These are phyloP conservation scores for Columba guinea DNA, from an alignment of 2,797 vertebrate species.

Conservation along the genomic window DNA sequence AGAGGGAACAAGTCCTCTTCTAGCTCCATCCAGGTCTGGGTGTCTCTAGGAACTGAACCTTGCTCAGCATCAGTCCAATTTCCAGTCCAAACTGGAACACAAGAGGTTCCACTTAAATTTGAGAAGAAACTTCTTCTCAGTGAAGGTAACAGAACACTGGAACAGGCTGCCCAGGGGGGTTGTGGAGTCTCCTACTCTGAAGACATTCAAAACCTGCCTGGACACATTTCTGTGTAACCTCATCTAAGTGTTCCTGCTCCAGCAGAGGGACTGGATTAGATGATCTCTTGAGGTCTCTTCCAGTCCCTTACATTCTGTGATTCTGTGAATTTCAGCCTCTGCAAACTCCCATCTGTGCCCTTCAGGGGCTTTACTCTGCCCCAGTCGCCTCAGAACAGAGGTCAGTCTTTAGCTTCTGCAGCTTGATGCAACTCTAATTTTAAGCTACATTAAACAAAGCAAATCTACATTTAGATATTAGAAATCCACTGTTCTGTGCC, in stretches of 20 bases:
- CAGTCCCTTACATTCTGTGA: too few species aligned
- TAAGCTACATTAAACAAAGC: background rate
- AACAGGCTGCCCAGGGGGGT: too few species aligned
- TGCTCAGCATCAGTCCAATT: background rate
- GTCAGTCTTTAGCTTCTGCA: background rate
- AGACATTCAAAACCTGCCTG: too few species aligned
- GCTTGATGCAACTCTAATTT: background rate
- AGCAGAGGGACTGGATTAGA: too few species aligned
- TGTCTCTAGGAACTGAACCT: background rate
- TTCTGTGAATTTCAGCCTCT: background rate
- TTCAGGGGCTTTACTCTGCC: background rate
- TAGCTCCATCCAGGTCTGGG: background rate
- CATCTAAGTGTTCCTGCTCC: too few species aligned
- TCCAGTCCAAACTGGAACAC: too few species aligned
- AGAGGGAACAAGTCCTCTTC: background rate
- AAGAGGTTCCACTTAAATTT: too few species aligned
- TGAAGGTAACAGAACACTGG: too few species aligned
- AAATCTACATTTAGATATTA: background rate
- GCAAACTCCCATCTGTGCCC: background rate
- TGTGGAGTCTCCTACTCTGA: too few species aligned
- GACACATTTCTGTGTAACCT: too few species aligned
- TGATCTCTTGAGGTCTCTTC: too few species aligned
- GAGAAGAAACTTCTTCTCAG: too few species aligned
- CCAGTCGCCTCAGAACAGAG: background rate
- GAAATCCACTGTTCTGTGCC: background rate